Evolutionary conservation across 2,888 invertebrate species (phyloP).

Genomic region (Choristoneura rosaceana): DNA sequence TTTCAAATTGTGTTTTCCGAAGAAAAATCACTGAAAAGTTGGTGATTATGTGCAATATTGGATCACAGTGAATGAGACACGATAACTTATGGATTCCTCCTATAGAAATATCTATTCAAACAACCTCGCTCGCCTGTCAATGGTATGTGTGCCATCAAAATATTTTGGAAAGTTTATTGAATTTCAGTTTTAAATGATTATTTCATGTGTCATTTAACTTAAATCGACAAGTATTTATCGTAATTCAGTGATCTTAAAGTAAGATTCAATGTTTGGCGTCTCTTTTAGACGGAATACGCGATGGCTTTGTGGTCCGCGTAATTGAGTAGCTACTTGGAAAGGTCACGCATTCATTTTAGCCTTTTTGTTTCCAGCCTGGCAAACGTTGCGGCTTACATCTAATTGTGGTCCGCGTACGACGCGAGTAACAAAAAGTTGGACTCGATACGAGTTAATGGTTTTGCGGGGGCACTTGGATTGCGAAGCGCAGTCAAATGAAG

Average conservation of each 20-base stretch:
- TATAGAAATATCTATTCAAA: constrained; percentile 61
- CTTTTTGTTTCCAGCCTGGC: constrained; percentile 77
- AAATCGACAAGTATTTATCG: constrained; percentile 44
- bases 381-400: constrained; percentile 52
- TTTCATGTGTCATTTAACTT: constrained; percentile 46
- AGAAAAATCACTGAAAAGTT: constrained; percentile 71
- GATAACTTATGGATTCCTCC: constrained; percentile 70
- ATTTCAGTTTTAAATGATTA: constrained; percentile 53
- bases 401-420: constrained; percentile 39
- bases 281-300: constrained; percentile 50
- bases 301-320: constrained; percentile 83
- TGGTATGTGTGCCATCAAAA: constrained; percentile 86
- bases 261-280: constrained; percentile 2
- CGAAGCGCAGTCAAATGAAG: constrained; percentile 83
- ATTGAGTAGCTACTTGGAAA: constrained; percentile 83
- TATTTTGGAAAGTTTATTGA: constrained; percentile 84
- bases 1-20: constrained; percentile 62
- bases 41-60: constrained; percentile 62
- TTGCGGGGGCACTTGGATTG: constrained; percentile 85
- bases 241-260: constrained; percentile 43
- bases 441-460: constrained; percentile 84
- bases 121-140: constrained; percentile 73
- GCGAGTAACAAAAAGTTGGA: constrained; percentile 40
- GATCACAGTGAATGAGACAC: constrained; percentile 70
- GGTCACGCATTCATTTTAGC: constrained; percentile 81